A percentile compares a stretch with the other conserved stretches of the same genome.
Evolutionary conservation across 2,888 invertebrate genomes (phyloP).

Genomic region (Drymonia ruficornis): DNA sequence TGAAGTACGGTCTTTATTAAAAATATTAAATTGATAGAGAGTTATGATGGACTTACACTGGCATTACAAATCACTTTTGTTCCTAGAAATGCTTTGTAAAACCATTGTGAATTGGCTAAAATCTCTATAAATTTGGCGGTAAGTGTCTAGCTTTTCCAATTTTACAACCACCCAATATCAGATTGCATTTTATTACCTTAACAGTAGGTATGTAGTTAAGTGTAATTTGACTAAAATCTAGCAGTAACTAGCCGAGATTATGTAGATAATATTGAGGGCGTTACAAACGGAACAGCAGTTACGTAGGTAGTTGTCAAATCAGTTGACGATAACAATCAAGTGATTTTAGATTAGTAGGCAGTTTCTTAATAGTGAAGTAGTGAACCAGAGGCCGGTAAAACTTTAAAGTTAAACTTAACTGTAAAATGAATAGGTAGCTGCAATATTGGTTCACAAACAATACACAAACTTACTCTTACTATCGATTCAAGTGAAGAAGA

Average conservation of each 20-base stretch:
- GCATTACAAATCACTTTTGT: no score
- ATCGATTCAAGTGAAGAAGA: neutral
- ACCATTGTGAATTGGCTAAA: no score
- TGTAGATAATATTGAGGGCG: neutral
- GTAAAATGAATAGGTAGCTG: neutral
- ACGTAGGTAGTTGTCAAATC: constrained; percentile 1
- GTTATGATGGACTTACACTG: no score
- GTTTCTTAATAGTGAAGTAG: constrained; percentile 1
- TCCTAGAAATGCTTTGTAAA: no score
- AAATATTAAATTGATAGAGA: no score
- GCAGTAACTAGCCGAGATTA: neutral
- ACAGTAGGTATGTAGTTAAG: no score
- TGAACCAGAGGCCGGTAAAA: neutral
- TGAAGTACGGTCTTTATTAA: no score
- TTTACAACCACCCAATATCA: neutral
- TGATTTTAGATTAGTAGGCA: constrained; percentile 4
- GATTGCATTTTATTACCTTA: neutral
- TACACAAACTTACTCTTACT: neutral
- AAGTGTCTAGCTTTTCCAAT: no score
- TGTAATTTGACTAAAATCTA: neutral
- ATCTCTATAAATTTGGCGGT: no score
- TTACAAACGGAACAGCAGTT: neutral
- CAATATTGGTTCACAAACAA: neutral
- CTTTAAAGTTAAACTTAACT: neutral
- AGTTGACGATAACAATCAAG: neutral